Conservation (phyloP, 2,888 invertebrate species). For the Uloborus plumipes region DNA sequence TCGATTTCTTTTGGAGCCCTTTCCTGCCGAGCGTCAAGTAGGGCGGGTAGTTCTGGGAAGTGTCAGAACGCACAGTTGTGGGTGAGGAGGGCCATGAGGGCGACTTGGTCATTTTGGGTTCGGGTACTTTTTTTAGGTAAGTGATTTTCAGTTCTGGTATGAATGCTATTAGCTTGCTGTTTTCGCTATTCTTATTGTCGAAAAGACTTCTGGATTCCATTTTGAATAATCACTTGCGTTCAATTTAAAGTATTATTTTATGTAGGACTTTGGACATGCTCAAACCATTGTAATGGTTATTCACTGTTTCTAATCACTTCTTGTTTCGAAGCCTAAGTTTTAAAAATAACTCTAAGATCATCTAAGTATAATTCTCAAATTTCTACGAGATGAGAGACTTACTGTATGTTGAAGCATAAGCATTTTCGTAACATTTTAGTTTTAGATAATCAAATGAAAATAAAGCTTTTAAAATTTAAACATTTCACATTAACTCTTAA, state of each 20-base stretch:
- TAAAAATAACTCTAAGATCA: too few relatives aligned
- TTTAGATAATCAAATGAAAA: too few relatives aligned
- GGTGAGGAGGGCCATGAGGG: slow-evolving; percentile 54
- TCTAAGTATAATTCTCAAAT: too few relatives aligned
- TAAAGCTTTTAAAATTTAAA: too few relatives aligned
- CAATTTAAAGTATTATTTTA: neutral
- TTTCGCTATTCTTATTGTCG: slow-evolving; percentile 24
- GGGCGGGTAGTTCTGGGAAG: slow-evolving; percentile 41
- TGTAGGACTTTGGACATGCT: neutral
- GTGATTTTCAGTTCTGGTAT: slow-evolving; percentile 49
- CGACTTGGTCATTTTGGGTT: slow-evolving; percentile 32
- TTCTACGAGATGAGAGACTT: too few relatives aligned
- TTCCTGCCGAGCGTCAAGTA: slow-evolving; percentile 59
- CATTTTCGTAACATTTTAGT: too few relatives aligned
- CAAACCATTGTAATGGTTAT: too few relatives aligned
- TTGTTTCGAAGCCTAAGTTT: too few relatives aligned
- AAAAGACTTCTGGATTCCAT: slow-evolving; percentile 30
- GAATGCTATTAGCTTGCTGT: slow-evolving; percentile 20
- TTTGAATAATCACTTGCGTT: neutral
- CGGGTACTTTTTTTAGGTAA: slow-evolving; percentile 21
- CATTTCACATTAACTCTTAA: too few relatives aligned
- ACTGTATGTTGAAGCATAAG: too few relatives aligned
- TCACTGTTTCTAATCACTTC: too few relatives aligned
- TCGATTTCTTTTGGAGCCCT: slow-evolving; percentile 14
- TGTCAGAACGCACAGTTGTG: slow-evolving; percentile 33